Base-by-base conservation (phyloP, 2,113 vertebrate genomes). In the Rhea americana region DNA sequence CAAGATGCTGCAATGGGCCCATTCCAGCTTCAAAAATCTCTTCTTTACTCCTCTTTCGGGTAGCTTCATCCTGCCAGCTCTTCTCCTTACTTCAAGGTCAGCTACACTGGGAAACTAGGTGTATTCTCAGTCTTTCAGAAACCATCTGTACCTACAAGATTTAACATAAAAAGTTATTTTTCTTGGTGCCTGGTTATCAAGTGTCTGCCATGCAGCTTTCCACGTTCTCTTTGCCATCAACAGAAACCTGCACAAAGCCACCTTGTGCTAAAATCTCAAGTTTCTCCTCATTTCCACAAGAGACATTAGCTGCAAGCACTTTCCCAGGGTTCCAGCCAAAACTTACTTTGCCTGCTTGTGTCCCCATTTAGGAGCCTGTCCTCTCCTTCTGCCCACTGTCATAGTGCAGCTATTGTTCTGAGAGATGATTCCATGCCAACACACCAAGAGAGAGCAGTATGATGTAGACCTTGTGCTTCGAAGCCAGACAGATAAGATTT, bases 291-390 rank as follows among this genome's bases (percentile, higher is more conserved):
- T 89, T 96, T 94, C 81, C 70, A 97, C 89, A 86, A 94, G 91
- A 96, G 95, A 96, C 90, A 92, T 85, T 94, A 76, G 26, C 86
- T 92, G 79, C 63, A 90, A 87, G 90, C 91, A 89, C 96, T 98
- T 98, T 98, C 98, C 98, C 98, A 98, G 96, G 97, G 97, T 94
- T 95, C 73, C 50, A 74, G 98, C 96, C 97, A 98, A 97, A 89
- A 87, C 80, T 93, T 83, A 72, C 95, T 96, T 95, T 95, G 89
- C 94, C 93, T 95, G 82, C 91, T 90, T 61, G 50, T 72, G 96
- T 92, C 79, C 77, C 73, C 78, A 66, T 91, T 95, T 91, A 61
- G 91, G 91, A 95, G 68, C 37, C 61, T 82, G 82, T 62, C 81
- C 68, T 96, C 78, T 83, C 77, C 58, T 81, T 68, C 56, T 67